A percentile compares a stretch with the other conserved stretches of the same genome.
phyloP scores from a whole-genome alignment of 2,113 vertebrate species.

The Nematolebias whitei region DNA sequence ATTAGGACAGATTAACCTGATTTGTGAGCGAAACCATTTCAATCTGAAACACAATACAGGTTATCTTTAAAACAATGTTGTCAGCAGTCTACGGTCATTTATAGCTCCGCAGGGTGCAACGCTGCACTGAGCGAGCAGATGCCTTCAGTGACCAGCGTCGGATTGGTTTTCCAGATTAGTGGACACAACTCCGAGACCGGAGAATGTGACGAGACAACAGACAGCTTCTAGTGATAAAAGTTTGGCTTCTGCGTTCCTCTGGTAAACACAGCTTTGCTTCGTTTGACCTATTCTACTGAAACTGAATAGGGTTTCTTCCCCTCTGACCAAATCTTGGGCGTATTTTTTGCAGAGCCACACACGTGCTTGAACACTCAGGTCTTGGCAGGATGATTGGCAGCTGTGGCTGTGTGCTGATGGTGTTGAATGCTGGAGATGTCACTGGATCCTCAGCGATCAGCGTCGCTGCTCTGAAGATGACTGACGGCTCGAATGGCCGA shows the following conservation, averaged over 20 bases:
- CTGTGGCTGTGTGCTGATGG: constrained; percentile 32
- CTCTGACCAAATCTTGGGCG: no score
- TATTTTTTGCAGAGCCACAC: constrained; percentile 5
- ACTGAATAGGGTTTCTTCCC: constrained; percentile 13
- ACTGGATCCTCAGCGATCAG: constrained; percentile 47
- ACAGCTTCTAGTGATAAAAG: no score
- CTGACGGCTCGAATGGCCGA: constrained; percentile 42
- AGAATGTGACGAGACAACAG: not conserved
- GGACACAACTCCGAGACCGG: constrained; percentile 34
- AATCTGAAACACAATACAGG: constrained; percentile 34
- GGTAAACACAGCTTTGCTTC: constrained; percentile 1
- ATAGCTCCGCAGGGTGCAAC: constrained; percentile 11
- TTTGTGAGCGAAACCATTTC: constrained; percentile 36
- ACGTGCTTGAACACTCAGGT: not conserved
- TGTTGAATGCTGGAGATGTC: constrained; percentile 55
- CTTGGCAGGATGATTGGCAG: constrained; percentile 31
- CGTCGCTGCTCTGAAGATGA: constrained; percentile 23
- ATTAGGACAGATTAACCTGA: constrained; percentile 31
- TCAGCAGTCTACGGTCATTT: constrained; percentile 40
- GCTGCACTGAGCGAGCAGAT: constrained; percentile 18
- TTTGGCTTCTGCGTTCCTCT: no score
- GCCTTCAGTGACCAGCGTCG: constrained; percentile 34
- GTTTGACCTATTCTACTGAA: constrained; percentile 19
- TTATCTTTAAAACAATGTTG: constrained; percentile 17
- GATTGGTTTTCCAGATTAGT: constrained; percentile 53